A percentile compares a stretch with the other conserved stretches of the same genome.
phyloP scores from a whole-genome alignment of 2,113 vertebrate species.

The Spheniscus mendiculus region DNA sequence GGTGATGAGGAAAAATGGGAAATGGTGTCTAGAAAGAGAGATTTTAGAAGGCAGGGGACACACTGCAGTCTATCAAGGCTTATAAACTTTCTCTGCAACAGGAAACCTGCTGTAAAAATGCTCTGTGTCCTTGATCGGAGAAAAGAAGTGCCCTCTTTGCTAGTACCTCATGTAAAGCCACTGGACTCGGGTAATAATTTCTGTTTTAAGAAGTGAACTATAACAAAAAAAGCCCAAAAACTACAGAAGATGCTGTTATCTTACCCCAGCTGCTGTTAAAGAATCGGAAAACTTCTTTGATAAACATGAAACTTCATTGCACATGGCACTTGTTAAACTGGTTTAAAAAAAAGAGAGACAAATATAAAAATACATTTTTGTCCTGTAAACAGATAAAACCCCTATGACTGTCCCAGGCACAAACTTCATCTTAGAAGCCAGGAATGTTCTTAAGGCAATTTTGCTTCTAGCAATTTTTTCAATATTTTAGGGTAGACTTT shows the following conservation, averaged over 20 bases:
- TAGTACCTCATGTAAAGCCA: not conserved
- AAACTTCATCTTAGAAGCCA: not conserved
- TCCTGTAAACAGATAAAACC: not conserved
- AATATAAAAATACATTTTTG: not conserved
- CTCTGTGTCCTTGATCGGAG: not conserved
- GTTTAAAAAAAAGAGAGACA: conserved; percentile 34
- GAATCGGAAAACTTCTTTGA: conserved; percentile 86
- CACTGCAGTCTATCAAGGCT: not conserved
- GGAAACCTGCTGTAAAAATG: not conserved
- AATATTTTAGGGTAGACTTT: not conserved
- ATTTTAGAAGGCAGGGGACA: not conserved
- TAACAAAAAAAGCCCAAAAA: not conserved
- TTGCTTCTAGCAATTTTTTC: not conserved
- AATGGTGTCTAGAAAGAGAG: not conserved
- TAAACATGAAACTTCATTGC: conserved; percentile 90
- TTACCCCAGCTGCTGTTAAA: conserved; percentile 89
- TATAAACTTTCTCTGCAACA: not conserved
- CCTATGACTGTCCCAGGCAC: not conserved
- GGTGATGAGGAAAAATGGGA: not conserved
- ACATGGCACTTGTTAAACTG: conserved; percentile 94
- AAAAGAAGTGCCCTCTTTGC: not conserved
- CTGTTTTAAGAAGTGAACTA: not conserved
- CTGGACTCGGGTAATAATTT: rapidly evolving
- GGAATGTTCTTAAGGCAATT: not conserved
- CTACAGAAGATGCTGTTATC: conserved; percentile 23